These are phyloP conservation scores for Amorpha juglandis DNA, from an alignment of 2,888 invertebrate species.

Conservation along the genomic window DNA sequence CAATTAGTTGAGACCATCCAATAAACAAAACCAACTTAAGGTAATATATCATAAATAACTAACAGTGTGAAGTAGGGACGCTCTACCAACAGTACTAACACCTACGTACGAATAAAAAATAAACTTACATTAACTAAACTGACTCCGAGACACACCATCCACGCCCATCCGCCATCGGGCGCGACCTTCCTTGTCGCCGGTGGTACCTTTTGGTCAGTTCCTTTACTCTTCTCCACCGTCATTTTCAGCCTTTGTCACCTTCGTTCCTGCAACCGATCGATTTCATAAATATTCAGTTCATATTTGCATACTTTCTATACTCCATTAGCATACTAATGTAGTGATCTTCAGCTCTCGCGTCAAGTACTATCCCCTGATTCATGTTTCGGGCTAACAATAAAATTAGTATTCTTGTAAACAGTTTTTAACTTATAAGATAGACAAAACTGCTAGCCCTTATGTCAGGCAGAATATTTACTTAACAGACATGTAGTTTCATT, in stretches of 20 bases:
- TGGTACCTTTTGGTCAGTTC: conserved; percentile 58
- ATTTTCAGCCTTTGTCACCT: conserved; percentile 81
- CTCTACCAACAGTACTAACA: neutral
- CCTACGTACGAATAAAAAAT: neutral
- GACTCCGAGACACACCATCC: conserved; percentile 93
- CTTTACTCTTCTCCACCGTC: conserved; percentile 81
- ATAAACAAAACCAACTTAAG: neutral
- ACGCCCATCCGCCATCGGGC: conserved; percentile 95
- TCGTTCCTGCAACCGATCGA: conserved; percentile 56
- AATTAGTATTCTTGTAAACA: neutral
- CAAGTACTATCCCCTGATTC: neutral
- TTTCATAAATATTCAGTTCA: conserved; percentile 25
- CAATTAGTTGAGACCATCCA: too few species aligned
- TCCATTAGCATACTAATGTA: conserved; percentile 16
- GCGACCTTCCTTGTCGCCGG: conserved; percentile 87
- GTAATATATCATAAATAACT: neutral
- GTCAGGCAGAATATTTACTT: too few species aligned
- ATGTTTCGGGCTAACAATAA: neutral
- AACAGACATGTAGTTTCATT: too few species aligned
- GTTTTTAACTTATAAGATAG: too few species aligned
- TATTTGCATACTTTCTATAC: conserved; percentile 15
- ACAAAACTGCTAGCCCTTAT: too few species aligned
- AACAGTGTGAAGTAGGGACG: too few species aligned
- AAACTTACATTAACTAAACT: conserved; percentile 92
- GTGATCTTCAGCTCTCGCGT: conserved; percentile 16